Conservation (phyloP, 2,113 vertebrate species). For the Corythoichthys intestinalis region DNA sequence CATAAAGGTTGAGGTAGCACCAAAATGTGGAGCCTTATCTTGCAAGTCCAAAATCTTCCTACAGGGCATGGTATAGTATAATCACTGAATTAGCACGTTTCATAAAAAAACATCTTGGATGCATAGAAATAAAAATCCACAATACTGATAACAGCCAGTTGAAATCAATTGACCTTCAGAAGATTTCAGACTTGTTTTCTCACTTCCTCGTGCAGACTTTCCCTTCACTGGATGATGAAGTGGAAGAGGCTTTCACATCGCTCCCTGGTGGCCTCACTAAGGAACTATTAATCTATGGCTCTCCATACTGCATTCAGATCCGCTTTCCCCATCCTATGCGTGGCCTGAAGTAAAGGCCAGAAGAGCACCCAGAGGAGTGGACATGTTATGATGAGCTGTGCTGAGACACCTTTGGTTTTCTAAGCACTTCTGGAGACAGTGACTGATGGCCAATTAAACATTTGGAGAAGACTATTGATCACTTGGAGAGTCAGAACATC, state of each 20-base stretch:
- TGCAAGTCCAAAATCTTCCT: not conserved
- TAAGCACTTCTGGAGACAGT: constrained; percentile 66
- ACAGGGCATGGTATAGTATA: too few relatives aligned
- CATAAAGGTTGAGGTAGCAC: constrained; percentile 41
- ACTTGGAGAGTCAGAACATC: constrained; percentile 50
- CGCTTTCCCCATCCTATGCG: constrained; percentile 52
- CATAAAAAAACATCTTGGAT: not conserved
- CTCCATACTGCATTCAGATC: constrained; percentile 71
- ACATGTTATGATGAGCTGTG: constrained; percentile 69
- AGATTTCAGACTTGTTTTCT: constrained; percentile 22
- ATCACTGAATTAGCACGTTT: not conserved
- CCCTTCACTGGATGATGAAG: constrained; percentile 53
- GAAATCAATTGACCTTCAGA: constrained; percentile 41
- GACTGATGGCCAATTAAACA: constrained; percentile 78
- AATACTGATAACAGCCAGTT: constrained; percentile 8
- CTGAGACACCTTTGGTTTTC: constrained; percentile 69
- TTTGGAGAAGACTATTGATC: constrained; percentile 72
- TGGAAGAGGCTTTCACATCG: constrained; percentile 63
- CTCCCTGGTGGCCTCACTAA: constrained; percentile 69
- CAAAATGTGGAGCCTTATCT: constrained; percentile 11
- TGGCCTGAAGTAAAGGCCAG: constrained; percentile 60
- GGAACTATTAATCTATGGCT: constrained; percentile 68
- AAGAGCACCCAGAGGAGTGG: constrained; percentile 64
- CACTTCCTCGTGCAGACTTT: constrained; percentile 20
- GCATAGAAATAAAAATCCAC: not conserved